Evolutionary conservation across 1,140 invertebrate genomes (phyloP), one percentile per base, ranked within the genome.

Genomic region (Aethina tumida): DNA sequence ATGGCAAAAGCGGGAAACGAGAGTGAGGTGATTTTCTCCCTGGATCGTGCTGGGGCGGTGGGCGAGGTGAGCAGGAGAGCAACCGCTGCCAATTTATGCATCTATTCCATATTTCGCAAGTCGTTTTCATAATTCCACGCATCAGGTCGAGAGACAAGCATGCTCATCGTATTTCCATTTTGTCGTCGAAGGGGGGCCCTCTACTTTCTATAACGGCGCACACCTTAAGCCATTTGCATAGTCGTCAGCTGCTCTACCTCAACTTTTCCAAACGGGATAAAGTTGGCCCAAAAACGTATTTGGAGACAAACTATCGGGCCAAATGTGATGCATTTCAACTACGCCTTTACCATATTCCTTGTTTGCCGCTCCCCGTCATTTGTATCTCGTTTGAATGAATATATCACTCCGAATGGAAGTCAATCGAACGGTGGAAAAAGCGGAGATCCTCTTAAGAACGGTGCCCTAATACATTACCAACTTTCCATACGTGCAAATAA

Each of bases 111-210:
- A 62, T 59, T 62, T 60, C 52, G 53, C 55, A 58, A 59, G 58
- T 62, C 58, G 55, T 60, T 62, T 59, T 59, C 58, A 58, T 60
- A 60, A 62, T 62, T 58, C 58, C 55, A 53, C 55, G 56, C 58
- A 60, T 57, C 59, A 56, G 52, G 47, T 46, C 51, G 47, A 49
- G 49, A 54, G 49, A 55, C 46, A 51, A 46, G 45, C 44, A 44
- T 10, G 30, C 53, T 55, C 56, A 55, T 59, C 51, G 53, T 55
- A 59, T 59, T 59, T 59, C 56, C 56, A 59, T 59, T 57, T 56
- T 48, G 51, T 43, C 45, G 45, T 26, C 24, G 21, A 21, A 27
- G 35, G 43, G 39, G 41, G 31, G 14, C 47, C 7, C 42, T 13
- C 42, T 21, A 19, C 41, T n/a, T n/a, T n/a, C n/a, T n/a, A n/a